Base-by-base conservation (phyloP, 2,113 vertebrate genomes). In the Okapia johnstoni region DNA sequence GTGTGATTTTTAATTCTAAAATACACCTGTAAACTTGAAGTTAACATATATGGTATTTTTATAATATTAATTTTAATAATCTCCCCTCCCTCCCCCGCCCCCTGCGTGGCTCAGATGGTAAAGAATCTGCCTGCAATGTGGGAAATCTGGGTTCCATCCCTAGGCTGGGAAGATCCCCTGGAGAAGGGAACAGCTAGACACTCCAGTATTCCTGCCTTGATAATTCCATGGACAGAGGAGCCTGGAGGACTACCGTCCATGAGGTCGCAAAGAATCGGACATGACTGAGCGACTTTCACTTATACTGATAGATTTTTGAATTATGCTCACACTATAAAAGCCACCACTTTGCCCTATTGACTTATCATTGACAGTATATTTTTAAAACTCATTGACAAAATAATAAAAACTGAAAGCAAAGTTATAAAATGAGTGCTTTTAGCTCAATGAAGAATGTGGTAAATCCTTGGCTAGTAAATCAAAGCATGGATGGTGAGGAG, bases 1-100 rank as follows among this genome's bases (percentile, higher is more conserved):
- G 19, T 63, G 12, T 52, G 16, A n/a, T 5, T 66, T 89, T 92
- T 85, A 33, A 25, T 43, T 6, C 2, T 76, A 60, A 40, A 80
- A 60, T 63, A 15, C 57, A 66, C 3, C 3, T 46, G 13, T 16
- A 70, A 36, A 3, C 28, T 43, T 79, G 33, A 73, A 10, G 0
- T 10, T 66, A 81, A 76, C 9, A 16, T 76, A 33, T 66, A 55
- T 46, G 6, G 9, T n/a, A 11, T 81, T 70, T 63, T 76, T 21
- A 46, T 28, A 25, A 23, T 79, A 33, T 52, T 93, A 6, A 1
- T 54, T 23, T 5, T 36, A 77, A 61, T 48, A 12, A 14, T 40
- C 2, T 10, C 10, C 19, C n/a, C 15, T 5, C 16, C n/a, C 3
- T 0, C 0, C n/a, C 5, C 21, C n/a, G n/a, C 66, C 0, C 0